Conservation (phyloP, 2,888 invertebrate genomes). For the Pherbina coryleti region DNA sequence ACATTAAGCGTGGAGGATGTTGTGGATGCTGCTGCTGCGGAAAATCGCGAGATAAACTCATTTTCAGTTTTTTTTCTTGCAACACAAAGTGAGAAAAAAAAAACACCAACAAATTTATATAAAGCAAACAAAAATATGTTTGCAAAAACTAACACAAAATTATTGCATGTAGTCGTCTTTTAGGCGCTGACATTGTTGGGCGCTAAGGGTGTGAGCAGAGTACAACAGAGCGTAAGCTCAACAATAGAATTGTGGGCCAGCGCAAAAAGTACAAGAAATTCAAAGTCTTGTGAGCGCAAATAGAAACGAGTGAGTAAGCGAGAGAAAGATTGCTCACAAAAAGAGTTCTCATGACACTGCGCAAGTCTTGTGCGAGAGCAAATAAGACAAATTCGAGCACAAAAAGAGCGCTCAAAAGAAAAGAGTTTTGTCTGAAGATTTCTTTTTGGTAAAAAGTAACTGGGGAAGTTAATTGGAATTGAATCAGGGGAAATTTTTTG, state of each 20-base stretch:
- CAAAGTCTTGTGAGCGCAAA: neutral
- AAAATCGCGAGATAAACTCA: conserved; percentile 29
- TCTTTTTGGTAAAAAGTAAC: neutral
- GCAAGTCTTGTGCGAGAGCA: neutral
- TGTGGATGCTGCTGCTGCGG: conserved; percentile 27
- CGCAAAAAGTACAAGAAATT: neutral
- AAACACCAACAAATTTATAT: neutral
- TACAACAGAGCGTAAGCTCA: conserved; percentile 30
- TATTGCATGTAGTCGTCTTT: neutral
- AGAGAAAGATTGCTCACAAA: neutral
- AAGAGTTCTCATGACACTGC: neutral
- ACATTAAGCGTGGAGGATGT: conserved; percentile 28
- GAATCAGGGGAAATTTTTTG: neutral
- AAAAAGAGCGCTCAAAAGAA: neutral
- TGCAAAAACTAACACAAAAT: neutral
- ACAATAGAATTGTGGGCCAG: neutral
- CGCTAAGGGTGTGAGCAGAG: neutral
- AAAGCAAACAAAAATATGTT: conserved; percentile 4
- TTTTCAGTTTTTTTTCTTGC: conserved; percentile 10
- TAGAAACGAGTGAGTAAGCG: neutral
- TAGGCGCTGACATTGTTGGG: conserved; percentile 4
- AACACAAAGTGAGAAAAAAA: neutral
- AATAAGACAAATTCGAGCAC: neutral
- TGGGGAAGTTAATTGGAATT: neutral
- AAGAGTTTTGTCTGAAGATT: neutral